Percentiles rank a stretch among this genome's conserved stretches.
Conservation (phyloP, 1,140 invertebrate genomes). For the Drosophila hydei region DNA sequence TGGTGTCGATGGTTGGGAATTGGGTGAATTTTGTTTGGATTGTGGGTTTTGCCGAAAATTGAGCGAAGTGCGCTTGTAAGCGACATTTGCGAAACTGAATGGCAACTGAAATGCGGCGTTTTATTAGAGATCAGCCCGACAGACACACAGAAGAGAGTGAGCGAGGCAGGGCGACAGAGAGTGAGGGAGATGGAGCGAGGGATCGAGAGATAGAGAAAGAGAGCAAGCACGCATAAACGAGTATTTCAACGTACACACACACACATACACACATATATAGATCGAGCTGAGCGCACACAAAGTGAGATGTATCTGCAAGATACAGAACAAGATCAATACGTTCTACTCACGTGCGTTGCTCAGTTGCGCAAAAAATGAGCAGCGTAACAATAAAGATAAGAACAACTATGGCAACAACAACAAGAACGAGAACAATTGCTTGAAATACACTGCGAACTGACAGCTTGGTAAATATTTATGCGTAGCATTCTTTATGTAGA, state of each 20-base stretch:
- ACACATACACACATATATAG: constrained; percentile 1
- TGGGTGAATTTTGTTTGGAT: constrained; percentile 17
- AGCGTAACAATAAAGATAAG: constrained; percentile 11
- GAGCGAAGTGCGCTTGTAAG: constrained; percentile 81
- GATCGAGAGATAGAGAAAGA: constrained; percentile 30
- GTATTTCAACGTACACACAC: constrained; percentile 61
- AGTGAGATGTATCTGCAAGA: constrained; percentile 75
- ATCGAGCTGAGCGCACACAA: constrained; percentile 10
- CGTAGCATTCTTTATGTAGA: constrained; percentile 50
- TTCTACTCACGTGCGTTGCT: constrained; percentile 75
- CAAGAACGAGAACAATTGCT: constrained; percentile 10
- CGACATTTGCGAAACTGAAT: constrained; percentile 82
- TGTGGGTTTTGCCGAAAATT: constrained; percentile 48
- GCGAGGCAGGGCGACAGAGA: constrained; percentile 19
- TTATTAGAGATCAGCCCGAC: constrained; percentile 72
- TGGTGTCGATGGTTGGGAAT: constrained; percentile 4
- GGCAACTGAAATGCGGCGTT: constrained; percentile 80
- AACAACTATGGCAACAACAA: constrained; percentile 15
- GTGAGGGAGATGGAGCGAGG: constrained; percentile 19
- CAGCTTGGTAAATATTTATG: constrained; percentile 75
- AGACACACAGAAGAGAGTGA: constrained; percentile 21
- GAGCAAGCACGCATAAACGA: constrained; percentile 64
- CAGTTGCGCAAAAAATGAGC: constrained; percentile 38
- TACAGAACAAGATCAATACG: constrained; percentile 77
- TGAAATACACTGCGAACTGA: constrained; percentile 34